These are phyloP conservation scores for Catocala sponsa DNA, from an alignment of 2,888 invertebrate genomes.

Conservation along the genomic window DNA sequence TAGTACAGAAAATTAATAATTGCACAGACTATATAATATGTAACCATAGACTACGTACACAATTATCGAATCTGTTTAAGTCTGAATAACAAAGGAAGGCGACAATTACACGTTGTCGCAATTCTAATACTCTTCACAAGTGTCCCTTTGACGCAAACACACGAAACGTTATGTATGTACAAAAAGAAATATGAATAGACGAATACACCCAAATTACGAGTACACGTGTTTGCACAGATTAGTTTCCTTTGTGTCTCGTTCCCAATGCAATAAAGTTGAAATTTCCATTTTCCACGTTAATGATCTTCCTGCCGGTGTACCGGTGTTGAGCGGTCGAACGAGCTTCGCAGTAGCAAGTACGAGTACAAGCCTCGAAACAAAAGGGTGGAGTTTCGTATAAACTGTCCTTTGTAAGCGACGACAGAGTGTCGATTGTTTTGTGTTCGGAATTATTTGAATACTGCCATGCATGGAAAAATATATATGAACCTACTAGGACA, in stretches of 20 bases:
- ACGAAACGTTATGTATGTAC: no score
- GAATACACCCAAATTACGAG: no score
- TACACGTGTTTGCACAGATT: no score
- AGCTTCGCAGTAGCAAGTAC: background rate
- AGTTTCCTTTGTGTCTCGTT: no score
- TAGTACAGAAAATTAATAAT: no score
- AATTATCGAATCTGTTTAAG: background rate
- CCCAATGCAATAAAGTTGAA: no score
- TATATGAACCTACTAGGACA: no score
- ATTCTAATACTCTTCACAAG: background rate
- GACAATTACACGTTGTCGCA: background rate
- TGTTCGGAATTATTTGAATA: background rate
- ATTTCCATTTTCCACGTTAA: conserved; percentile 7
- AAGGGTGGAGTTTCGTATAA: background rate
- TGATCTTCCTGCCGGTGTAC: background rate
- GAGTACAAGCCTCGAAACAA: background rate
- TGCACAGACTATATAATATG: no score
- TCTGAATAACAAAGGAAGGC: background rate
- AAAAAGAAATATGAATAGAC: no score
- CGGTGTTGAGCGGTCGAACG: background rate
- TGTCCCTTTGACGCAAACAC: background rate
- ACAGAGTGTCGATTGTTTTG: background rate
- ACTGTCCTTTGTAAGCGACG: conserved; percentile 2
- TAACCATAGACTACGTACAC: background rate
- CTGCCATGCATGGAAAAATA: no score